Evolutionary conservation across 2,797 vertebrate species (phyloP), one percentile per base, ranked within the genome.

Genomic region (Falco cherrug): DNA sequence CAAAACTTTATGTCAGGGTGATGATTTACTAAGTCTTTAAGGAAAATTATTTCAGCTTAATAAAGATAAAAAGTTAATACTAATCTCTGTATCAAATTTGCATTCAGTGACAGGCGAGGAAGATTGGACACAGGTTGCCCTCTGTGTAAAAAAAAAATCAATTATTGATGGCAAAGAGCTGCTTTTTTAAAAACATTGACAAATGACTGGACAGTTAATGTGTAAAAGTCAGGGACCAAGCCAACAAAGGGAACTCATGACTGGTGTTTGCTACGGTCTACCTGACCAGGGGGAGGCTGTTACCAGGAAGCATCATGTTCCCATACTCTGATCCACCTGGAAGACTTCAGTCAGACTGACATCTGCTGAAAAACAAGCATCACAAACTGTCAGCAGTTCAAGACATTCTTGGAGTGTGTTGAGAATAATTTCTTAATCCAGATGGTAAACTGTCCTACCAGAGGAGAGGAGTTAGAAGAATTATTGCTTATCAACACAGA

Each of bases 401-500:
- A 8, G 7, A 26, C 1, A 51, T 61, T 70, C 33, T 10, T 84
- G 26, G 26, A 51, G 15, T n/a, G 14, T 41, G 6, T 4, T 70
- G 51, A 61, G 6, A 22, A 7, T 41, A 67, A n/a, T 37, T 41
- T 65, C 43, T 37, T 63, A 53, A 37, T 61, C 53, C 8, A 35
- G 13, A 7, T 19, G n/a, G 33, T 20, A 45, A 22, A 51, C 2
- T 4, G 8, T 14, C 9, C 1, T 1, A 57, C 5, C 20, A 33
- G 13, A 76, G 28, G 7, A 20, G 12, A 79, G 56, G 11, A 15
- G 18, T 61, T 67, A 41, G 35, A 57, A 43, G 31, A 11, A 31
- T 45, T 60, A 6, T 18, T 54, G 16, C 10, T 57, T 63, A 43
- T 13, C 13, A 67, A 9, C 17, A 54, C 8, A 41, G 8, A 53